phyloP scores from a whole-genome alignment of 2,888 invertebrate genomes.

The Cheiracanthium punctorium region DNA sequence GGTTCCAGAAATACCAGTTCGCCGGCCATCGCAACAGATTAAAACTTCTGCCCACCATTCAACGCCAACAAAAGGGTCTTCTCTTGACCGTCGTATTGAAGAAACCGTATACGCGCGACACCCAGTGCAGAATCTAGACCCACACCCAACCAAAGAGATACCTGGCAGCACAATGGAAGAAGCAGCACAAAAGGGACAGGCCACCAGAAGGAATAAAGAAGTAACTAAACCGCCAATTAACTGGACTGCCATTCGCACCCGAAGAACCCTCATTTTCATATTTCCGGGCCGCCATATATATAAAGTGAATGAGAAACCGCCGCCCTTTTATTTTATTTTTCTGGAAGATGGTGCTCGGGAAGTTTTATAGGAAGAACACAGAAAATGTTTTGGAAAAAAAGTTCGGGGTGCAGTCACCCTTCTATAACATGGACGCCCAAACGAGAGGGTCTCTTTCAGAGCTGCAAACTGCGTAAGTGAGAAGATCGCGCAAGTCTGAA shows the following conservation, averaged over 20 bases:
- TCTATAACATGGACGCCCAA: not conserved
- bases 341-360: not conserved
- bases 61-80: conserved; percentile 7
- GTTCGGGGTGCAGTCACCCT: not conserved
- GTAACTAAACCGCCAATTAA: conserved; percentile 11
- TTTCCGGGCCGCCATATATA: not conserved
- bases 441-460: too few species aligned
- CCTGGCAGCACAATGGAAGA: not conserved
- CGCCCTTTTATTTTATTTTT: too few species aligned
- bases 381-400: not conserved
- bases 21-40: conserved; percentile 13
- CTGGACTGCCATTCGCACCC: conserved; percentile 7
- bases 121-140: not conserved
- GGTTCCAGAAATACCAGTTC: conserved; percentile 15
- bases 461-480: too few species aligned
- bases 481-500: too few species aligned
- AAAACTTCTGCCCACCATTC: conserved; percentile 13
- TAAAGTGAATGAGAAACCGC: not conserved
- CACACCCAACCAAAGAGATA: conserved; percentile 1
- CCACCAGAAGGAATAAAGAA: conserved; percentile 13
- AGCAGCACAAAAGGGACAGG: not conserved
- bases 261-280: conserved; percentile 6
- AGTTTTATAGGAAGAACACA: not conserved
- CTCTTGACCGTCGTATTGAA: conserved; percentile 7
- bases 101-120: not conserved